Conservation (phyloP, 1,140 invertebrate species). For the silkworm (Bombyx mori) region ASM3026992v2 NC_085112.1:7547001-7547500, state of each 20-base stretch:
- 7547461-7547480: constrained; percentile 11
- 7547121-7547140: no score
- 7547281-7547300: constrained; percentile 72
- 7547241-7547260: constrained; percentile 61
- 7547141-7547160: no score
- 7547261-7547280: constrained; percentile 70
- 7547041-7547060: no score
- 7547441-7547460: no score
- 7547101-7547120: no score
- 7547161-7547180: no score
- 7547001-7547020: no score
- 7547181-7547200: constrained; percentile 55
- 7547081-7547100: no score
- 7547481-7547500: neutral
- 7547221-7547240: constrained; percentile 57
- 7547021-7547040: no score
- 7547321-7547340: constrained; percentile 44
- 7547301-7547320: constrained; percentile 62
- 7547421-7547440: no score
- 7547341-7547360: constrained; percentile 23
- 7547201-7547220: constrained; percentile 55
- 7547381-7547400: neutral
- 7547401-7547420: no score
- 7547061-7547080: no score
- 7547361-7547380: constrained; percentile 8